phyloP scores from a whole-genome alignment of 2,113 vertebrate species.

The Columba janthina region DNA sequence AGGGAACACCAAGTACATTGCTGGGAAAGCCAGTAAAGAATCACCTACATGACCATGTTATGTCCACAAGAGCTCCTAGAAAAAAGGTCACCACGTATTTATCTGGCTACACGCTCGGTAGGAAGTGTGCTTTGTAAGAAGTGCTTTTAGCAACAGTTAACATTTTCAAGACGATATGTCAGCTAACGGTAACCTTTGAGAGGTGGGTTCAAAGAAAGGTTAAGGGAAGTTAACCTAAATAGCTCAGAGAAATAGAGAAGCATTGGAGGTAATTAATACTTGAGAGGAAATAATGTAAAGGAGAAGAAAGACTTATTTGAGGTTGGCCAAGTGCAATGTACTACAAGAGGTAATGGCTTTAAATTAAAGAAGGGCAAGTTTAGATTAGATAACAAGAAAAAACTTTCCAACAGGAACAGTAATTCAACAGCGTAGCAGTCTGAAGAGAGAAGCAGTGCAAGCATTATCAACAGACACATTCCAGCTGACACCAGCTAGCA shows the following conservation, averaged over 20 bases:
- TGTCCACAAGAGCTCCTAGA: background rate
- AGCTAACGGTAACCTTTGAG: conserved; percentile 53
- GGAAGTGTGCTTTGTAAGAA: conserved; percentile 23
- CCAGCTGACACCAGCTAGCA: background rate
- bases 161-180: conserved; percentile 68
- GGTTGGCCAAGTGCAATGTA: conserved; percentile 32
- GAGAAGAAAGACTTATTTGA: conserved; percentile 42
- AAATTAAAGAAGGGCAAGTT: conserved; percentile 56
- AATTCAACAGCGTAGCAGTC: background rate
- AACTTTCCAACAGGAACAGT: conserved; percentile 20
- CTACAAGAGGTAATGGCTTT: conserved; percentile 48
- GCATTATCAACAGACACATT: background rate
- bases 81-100: conserved; percentile 33
- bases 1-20: background rate
- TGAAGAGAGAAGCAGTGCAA: background rate
- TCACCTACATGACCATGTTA: background rate
- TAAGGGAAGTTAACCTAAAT: conserved; percentile 59
- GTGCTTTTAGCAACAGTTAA: conserved; percentile 58
- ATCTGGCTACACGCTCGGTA: background rate
- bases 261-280: conserved; percentile 57
- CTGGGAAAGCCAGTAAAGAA: background rate
- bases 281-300: conserved; percentile 40
- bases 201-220: conserved; percentile 54
- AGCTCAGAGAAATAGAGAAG: conserved; percentile 52
- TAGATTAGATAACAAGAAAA: conserved; percentile 49